Evolutionary conservation across 2,113 vertebrate genomes (phyloP).

Genomic region (Corythornis vintsioides): DNA sequence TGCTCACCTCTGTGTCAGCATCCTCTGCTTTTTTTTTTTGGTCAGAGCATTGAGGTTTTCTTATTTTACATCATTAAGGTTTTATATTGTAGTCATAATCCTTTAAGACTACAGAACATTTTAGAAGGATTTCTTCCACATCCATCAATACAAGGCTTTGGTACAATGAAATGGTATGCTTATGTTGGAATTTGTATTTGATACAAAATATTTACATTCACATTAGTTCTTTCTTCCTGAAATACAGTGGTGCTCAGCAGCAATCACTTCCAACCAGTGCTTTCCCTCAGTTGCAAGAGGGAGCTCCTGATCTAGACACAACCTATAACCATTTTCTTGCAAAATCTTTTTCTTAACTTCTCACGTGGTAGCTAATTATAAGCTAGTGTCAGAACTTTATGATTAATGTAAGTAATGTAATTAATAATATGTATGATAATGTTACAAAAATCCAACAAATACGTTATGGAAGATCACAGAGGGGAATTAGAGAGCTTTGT

Average conservation of each 20-base stretch:
- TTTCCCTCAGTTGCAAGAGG: background rate
- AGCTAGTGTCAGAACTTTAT: background rate
- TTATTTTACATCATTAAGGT: background rate
- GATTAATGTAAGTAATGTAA: background rate
- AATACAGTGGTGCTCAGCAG: background rate
- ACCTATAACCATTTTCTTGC: background rate
- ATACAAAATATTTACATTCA: slow-evolving; percentile 15
- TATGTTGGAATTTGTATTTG: background rate
- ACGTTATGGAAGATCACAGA: background rate
- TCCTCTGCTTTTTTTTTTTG: background rate
- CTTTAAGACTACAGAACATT: background rate
- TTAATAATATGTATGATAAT: background rate
- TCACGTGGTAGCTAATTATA: background rate
- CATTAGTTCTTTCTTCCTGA: background rate
- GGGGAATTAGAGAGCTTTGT: background rate
- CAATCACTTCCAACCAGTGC: background rate
- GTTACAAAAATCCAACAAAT: background rate
- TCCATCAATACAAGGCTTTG: background rate
- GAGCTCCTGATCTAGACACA: background rate
- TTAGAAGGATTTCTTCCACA: background rate
- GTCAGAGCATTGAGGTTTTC: background rate
- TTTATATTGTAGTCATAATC: background rate
- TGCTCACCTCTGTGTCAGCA: background rate
- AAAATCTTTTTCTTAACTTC: background rate
- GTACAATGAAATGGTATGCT: background rate